phyloP scores from a whole-genome alignment of 2,888 invertebrate species.

The Ectropis crepuscularia region DNA sequence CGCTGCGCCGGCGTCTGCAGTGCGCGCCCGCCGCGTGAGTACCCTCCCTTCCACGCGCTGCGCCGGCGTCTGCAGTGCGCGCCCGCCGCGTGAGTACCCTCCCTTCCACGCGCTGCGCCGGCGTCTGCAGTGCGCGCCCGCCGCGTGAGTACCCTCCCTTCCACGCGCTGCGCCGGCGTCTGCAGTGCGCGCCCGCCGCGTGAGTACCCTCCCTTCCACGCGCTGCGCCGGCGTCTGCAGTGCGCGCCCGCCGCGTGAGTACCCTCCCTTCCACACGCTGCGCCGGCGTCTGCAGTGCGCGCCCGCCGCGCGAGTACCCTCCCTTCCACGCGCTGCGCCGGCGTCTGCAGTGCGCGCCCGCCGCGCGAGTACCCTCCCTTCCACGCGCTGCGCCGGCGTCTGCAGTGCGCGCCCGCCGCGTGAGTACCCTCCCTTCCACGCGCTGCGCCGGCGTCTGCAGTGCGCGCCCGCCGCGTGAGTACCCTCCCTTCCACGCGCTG shows the following conservation, averaged over 20 bases:
- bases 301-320: conserved; percentile 64
- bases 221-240: conserved; percentile 90
- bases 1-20: conserved; percentile 90
- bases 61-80: conserved; percentile 87
- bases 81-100: conserved; percentile 65
- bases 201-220: conserved; percentile 88
- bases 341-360: conserved; percentile 85
- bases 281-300: conserved; percentile 87
- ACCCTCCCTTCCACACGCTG: conserved; percentile 91
- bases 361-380: conserved; percentile 86
- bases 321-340: conserved; percentile 93
- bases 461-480: conserved; percentile 73
- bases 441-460: conserved; percentile 90
- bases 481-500: conserved; percentile 91
- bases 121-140: conserved; percentile 85
- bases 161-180: conserved; percentile 91
- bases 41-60: conserved; percentile 91
- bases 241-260: conserved; percentile 73
- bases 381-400: conserved; percentile 91
- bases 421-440: conserved; percentile 88
- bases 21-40: conserved; percentile 73
- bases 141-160: conserved; percentile 87
- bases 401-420: conserved; percentile 83
- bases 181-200: conserved; percentile 83
- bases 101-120: conserved; percentile 93